Percentiles rank a stretch among this genome's conserved stretches.
Conservation (phyloP, 2,113 vertebrate species). For the Antechinus stuartii region DNA sequence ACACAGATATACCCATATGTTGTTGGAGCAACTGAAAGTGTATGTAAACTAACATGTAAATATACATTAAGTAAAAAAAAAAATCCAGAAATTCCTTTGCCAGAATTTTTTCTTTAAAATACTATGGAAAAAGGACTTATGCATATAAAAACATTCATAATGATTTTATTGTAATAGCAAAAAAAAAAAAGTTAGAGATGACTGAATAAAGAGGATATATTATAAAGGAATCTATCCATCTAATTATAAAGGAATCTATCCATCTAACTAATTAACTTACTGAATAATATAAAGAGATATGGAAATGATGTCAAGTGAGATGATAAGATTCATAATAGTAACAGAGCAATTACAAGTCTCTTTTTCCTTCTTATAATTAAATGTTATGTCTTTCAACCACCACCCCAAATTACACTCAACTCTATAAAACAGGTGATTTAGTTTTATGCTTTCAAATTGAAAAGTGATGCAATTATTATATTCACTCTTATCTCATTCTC, state of each 20-base stretch:
- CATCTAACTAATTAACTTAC: neutral
- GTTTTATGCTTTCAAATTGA: neutral
- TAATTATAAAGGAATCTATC: neutral
- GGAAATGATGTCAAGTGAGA: neutral
- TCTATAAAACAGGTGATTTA: neutral
- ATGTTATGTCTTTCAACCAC: neutral
- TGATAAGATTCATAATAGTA: neutral
- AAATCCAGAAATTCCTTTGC: neutral
- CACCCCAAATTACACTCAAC: neutral
- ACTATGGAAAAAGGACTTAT: neutral
- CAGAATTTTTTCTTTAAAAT: neutral
- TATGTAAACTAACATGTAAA: neutral
- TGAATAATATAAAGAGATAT: neutral
- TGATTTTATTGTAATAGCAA: neutral
- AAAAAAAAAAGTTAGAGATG: neutral
- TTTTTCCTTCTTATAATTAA: neutral
- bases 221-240: neutral
- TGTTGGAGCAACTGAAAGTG: neutral
- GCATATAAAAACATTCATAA: neutral
- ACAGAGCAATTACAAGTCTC: neutral
- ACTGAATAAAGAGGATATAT: neutral
- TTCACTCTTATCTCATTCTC: neutral
- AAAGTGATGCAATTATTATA: neutral
- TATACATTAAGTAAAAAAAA: neutral
- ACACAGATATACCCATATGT: neutral